Conservation (phyloP, 2,113 vertebrate genomes). For the Cranoglanis bouderius region DNA sequence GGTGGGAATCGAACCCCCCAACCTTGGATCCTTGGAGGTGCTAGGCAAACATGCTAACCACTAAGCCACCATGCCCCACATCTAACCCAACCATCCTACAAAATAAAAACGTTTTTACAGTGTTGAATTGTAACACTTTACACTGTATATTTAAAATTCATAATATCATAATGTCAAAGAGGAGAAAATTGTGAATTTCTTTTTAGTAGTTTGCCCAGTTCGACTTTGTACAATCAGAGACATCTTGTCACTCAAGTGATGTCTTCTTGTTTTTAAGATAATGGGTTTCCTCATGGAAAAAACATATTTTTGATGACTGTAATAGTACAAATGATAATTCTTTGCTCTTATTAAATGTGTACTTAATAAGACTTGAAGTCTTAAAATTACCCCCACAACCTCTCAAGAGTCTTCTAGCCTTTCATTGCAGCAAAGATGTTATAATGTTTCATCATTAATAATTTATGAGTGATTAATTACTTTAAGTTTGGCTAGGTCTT, state of each 20-base stretch:
- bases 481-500: conserved; percentile 61
- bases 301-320: not conserved
- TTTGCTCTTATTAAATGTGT: not conserved
- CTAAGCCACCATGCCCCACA: too few species aligned
- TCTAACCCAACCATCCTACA: not conserved
- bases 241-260: not conserved
- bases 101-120: not conserved
- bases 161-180: not conserved
- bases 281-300: not conserved
- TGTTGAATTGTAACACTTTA: not conserved
- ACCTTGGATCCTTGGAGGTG: too few species aligned
- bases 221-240: not conserved
- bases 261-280: not conserved
- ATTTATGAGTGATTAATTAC: conserved; percentile 67
- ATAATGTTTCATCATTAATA: conserved; percentile 61
- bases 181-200: not conserved
- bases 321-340: too few species aligned
- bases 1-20: too few species aligned
- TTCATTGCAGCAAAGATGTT: conserved; percentile 54
- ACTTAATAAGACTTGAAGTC: not conserved
- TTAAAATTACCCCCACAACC: not conserved
- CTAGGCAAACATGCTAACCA: too few species aligned
- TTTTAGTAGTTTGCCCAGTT: not conserved
- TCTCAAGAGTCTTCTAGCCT: conserved; percentile 47
- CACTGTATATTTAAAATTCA: not conserved